These are phyloP conservation scores for Caretta caretta DNA, from an alignment of 2,113 vertebrate genomes.

Conservation along the genomic window DNA sequence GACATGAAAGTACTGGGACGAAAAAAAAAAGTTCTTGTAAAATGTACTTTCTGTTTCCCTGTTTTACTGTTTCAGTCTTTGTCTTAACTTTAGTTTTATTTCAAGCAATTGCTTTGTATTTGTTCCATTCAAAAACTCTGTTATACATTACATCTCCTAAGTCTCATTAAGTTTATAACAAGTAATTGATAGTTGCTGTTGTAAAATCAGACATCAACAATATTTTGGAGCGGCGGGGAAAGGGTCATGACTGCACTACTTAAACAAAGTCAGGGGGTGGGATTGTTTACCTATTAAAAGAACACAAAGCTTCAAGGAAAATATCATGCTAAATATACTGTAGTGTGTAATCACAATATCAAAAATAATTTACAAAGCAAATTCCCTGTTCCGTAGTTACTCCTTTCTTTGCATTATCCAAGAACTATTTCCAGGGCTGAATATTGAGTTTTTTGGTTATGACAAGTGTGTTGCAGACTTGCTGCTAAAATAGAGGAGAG, in stretches of 20 bases:
- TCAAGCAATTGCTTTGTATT: neutral
- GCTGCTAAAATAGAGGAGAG: neutral
- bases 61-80: neutral
- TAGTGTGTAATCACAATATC: neutral
- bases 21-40: neutral
- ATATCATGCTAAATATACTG: neutral
- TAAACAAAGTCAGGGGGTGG: neutral
- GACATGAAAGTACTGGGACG: neutral
- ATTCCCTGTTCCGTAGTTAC: neutral
- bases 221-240: neutral
- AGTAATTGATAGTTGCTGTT: neutral
- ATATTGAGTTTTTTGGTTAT: neutral
- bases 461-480: neutral
- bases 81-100: neutral
- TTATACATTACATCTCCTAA: neutral
- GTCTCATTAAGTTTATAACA: neutral
- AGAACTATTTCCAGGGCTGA: neutral
- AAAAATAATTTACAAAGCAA: neutral
- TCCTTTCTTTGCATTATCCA: neutral
- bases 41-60: neutral
- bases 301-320: neutral
- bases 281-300: neutral
- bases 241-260: neutral
- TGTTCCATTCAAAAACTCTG: neutral
- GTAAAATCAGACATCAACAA: neutral